Percentiles rank a stretch among this genome's conserved stretches.
These are phyloP conservation scores for Montipora cactus DNA, from an alignment of 64 coral and sea anemone genomes.

Conservation along the genomic window DNA sequence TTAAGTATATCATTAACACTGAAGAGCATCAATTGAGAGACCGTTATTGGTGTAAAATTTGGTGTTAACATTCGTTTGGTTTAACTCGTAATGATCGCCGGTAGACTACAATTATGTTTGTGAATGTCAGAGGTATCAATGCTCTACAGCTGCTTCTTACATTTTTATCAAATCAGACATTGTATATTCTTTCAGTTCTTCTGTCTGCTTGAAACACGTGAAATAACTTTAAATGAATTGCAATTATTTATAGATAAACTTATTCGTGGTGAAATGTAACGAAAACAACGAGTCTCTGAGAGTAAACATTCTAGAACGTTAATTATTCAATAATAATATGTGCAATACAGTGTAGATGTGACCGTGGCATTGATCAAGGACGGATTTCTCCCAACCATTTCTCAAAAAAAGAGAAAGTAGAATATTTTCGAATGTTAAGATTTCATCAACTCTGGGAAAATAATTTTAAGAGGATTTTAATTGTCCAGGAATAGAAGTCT, in stretches of 20 bases:
- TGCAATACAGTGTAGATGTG: neutral
- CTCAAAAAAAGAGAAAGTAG: neutral
- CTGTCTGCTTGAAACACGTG: neutral
- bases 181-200: constrained; percentile 1
- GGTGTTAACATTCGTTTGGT: neutral
- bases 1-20: neutral
- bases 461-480: too few relatives aligned
- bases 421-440: too few relatives aligned
- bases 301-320: neutral
- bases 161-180: neutral
- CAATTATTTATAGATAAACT: constrained; percentile 1
- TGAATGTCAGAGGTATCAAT: too few relatives aligned
- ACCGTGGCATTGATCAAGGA: neutral
- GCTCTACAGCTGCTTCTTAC: neutral
- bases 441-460: too few relatives aligned
- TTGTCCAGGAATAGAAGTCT: too few relatives aligned
- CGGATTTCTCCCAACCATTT: neutral
- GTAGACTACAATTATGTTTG: too few relatives aligned
- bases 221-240: neutral
- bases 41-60: neutral
- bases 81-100: too few relatives aligned
- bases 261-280: neutral
- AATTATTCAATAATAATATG: constrained; percentile 12
- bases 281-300: neutral
- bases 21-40: neutral